Conservation (phyloP, 2,797 vertebrate species). For the Pipistrellus nathusii region DNA sequence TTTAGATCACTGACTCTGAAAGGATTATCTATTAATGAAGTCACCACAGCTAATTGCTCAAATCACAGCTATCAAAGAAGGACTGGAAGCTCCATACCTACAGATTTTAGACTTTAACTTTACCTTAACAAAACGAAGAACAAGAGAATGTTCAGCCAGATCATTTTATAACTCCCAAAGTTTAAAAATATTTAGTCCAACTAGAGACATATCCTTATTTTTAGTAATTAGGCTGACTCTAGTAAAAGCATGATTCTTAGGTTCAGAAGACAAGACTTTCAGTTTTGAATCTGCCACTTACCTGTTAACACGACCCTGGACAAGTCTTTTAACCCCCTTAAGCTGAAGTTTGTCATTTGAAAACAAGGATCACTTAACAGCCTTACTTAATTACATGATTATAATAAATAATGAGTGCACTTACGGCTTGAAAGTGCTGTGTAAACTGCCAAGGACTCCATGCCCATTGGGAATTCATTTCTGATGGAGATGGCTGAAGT, state of each 20-base stretch:
- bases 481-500: slow-evolving; percentile 60
- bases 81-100: neutral
- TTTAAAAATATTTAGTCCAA: neutral
- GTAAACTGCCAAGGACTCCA: slow-evolving; percentile 59
- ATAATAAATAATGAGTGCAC: slow-evolving; percentile 58
- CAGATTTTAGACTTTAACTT: neutral
- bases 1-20: neutral
- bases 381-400: slow-evolving; percentile 24
- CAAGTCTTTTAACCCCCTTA: neutral
- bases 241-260: neutral
- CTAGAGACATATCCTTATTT: slow-evolving; percentile 5
- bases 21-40: neutral
- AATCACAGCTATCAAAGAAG: neutral
- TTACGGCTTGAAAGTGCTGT: slow-evolving; percentile 46
- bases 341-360: neutral
- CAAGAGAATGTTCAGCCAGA: neutral
- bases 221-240: neutral
- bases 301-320: neutral
- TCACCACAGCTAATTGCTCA: neutral
- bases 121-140: neutral
- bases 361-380: slow-evolving; percentile 22
- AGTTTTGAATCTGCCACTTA: neutral
- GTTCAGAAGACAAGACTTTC: neutral
- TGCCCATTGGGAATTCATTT: slow-evolving; percentile 66
- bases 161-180: neutral